Base-by-base conservation (phyloP, 2,888 invertebrate species). In the Hirtodrosophila cameraria region DNA sequence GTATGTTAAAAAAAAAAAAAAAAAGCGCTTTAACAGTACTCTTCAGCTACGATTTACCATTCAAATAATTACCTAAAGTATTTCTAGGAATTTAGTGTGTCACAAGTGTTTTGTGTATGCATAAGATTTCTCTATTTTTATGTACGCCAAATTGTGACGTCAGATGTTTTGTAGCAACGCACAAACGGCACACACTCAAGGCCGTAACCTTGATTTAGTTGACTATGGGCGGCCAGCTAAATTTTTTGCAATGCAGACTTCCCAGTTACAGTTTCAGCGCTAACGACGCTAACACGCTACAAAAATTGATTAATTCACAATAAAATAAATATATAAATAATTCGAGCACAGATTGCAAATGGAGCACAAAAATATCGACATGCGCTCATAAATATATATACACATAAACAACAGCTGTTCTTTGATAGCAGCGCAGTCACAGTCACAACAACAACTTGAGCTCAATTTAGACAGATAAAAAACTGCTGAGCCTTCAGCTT, bases 371-470 rank as follows among this genome's bases (percentile, higher is more conserved):
- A 31, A 7, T 20, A 48, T 13, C 30, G 46, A 15, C 28, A 63
- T 58, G 35, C 25, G 52, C 33, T 45, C 23, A 18, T 57, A 43
- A 23, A n/a, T n/a, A 20, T 28, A 50, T 23, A 50, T 18, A 36
- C 8, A 28, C 12, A 18, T 1, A 16, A 28, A 36, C 23, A 53
- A 54, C 71, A 63, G 68, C 71, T 68, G 71, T 31, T 49, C 12
- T n/a, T 53, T 48, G 70, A 49, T 46, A 63, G 48, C 70, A 52
- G 15, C 54, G 33, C 48, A 43, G 13, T 35, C 46, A 20, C 39
- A 52, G 6, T 3, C 42, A 25, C 9, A 43, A 28, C 25, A 45
- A 36, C 8, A 49, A 18, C 12, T 46, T 11, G 4, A 38, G 18
- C 30, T 68, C 38, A 42, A 54, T n/a, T n/a, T n/a, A n/a, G n/a